phyloP scores from a whole-genome alignment of 2,113 vertebrate species.

The Macroglossus sobrinus region DNA sequence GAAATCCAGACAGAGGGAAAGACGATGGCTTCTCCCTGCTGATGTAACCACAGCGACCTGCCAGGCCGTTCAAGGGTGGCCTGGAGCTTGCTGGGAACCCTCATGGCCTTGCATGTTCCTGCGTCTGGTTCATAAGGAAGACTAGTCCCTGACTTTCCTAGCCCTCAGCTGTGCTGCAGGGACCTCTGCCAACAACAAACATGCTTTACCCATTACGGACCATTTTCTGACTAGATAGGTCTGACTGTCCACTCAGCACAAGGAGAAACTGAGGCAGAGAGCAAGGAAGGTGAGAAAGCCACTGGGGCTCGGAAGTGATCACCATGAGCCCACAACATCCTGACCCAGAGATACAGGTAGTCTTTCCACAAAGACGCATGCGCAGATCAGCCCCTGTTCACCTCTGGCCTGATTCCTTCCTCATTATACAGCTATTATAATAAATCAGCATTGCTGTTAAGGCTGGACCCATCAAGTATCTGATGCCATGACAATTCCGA shows the following conservation, averaged over 20 bases:
- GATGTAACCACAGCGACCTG: rapidly evolving
- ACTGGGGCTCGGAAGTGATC: no score
- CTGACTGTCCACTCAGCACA: not conserved
- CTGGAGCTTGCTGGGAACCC: not conserved
- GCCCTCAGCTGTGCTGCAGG: not conserved
- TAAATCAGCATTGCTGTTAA: no score
- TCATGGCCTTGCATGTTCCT: not conserved
- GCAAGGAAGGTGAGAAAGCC: not conserved
- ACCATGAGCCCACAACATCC: no score
- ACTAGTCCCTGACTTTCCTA: not conserved
- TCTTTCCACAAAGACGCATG: no score
- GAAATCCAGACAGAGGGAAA: not conserved
- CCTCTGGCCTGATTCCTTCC: no score
- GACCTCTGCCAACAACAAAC: not conserved
- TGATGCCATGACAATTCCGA: no score
- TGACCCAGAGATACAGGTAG: no score
- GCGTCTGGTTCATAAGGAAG: not conserved
- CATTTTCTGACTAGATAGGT: not conserved
- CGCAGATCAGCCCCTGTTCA: no score
- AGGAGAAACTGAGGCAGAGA: not conserved
- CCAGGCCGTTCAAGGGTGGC: not conserved
- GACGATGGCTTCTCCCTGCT: not conserved
- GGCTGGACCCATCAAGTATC: no score
- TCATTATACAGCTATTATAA: no score
- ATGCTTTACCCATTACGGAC: not conserved